Evolutionary conservation across 2,113 vertebrate genomes (phyloP).

Genomic region (Dermatemys mawii): DNA sequence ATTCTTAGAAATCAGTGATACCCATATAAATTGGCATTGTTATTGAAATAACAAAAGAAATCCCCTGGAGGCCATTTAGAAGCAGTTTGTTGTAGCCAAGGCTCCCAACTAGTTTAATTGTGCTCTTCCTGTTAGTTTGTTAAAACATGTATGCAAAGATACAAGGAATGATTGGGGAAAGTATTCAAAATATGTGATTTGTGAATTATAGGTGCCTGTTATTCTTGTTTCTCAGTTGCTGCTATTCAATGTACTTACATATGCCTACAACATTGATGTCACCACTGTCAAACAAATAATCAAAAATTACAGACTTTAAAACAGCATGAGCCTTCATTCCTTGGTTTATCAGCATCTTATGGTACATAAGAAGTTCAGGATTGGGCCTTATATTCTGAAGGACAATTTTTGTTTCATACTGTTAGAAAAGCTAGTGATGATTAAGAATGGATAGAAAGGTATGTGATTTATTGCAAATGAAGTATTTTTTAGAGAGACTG

Average conservation of each 20-base stretch:
- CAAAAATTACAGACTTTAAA: not conserved
- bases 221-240: not conserved
- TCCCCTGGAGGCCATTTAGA: slow-evolving; percentile 20
- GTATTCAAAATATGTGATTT: rapidly evolving
- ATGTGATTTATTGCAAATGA: not conserved
- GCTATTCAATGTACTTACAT: rapidly evolving
- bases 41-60: slow-evolving; percentile 54
- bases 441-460: not conserved
- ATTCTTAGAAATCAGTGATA: not conserved
- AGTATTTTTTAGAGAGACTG: not conserved
- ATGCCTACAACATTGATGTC: not conserved
- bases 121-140: not conserved
- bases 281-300: not conserved
- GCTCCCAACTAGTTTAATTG: slow-evolving; percentile 10
- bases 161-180: not conserved
- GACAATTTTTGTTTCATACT: not conserved
- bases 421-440: not conserved
- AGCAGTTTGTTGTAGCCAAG: not conserved
- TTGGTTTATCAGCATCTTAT: slow-evolving; percentile 41
- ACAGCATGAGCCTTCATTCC: not conserved
- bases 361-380: not conserved
- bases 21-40: slow-evolving; percentile 40
- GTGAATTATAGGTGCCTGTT: rapidly evolving
- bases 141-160: not conserved
- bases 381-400: slow-evolving; percentile 10